Evolutionary conservation across 2,888 invertebrate genomes (phyloP), one percentile per base, ranked within the genome.

Genomic region (Tanaodytes sp.): DNA sequence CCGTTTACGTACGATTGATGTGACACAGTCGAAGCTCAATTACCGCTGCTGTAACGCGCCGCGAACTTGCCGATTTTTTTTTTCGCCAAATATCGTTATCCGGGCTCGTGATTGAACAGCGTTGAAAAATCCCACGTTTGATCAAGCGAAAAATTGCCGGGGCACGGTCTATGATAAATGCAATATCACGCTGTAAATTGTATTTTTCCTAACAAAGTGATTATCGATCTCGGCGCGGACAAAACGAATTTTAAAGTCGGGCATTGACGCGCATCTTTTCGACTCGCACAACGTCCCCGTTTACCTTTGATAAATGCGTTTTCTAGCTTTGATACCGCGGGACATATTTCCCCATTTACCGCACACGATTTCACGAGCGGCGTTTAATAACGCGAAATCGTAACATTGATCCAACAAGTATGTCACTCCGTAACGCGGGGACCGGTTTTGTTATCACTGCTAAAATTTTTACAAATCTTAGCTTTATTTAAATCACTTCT

Each of bases 11-110:
- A 51, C 40, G 30, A 46, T 61, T 57, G 64, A 71, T 68, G 55
- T n/a, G n/a, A 23, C 55, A 61, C 55, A 61, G 64, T 48, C 61
- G 48, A 27, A 62, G 64, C 61, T 67, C 67, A 67, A 67, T 66
- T 66, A 62, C 37, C 16, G 43, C 31, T 16, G 9, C 20, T 31
- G 23, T 18, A 52, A 54, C 46, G 23, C 19, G n/a, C n/a, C 33
- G 37, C 51, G 12, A 6, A 12, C 48, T 37, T 31, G 48, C 59
- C 58, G 54, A 66, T 59, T 54, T 49, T 55, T 43, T 39, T 36
- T 36, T 23, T 23, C 8, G 4, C 23, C n/a, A n/a, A n/a, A n/a
- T 23, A 5, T 23, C 8, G 4, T 23, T 23, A 5, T 23, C 23
- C 23, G 23, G 5, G 23, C 23, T 5, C 23, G 8, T 23, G 4